Evolutionary conservation across 64 coral and sea anemone species (phyloP).

Genomic region (Stichodactyla helianthus): DNA sequence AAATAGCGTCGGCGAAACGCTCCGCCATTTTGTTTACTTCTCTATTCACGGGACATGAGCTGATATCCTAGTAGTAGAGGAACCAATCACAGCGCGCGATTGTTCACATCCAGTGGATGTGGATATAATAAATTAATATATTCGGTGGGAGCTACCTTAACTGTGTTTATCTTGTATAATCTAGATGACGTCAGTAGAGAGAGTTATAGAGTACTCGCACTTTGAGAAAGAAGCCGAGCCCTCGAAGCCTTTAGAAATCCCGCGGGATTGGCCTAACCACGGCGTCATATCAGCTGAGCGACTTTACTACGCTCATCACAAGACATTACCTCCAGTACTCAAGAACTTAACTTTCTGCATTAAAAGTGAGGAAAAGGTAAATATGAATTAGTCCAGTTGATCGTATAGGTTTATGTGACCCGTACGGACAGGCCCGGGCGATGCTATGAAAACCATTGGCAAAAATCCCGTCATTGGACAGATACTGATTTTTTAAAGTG

Average conservation of each 20-base stretch:
- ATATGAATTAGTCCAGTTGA: slow-evolving; percentile 57
- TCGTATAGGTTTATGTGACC: slow-evolving; percentile 12
- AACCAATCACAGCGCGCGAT: no score
- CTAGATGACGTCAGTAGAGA: slow-evolving; percentile 97
- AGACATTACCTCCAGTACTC: slow-evolving; percentile 56
- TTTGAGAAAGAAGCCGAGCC: slow-evolving; percentile 74
- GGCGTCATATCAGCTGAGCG: slow-evolving; percentile 70
- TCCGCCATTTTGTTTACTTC: no score
- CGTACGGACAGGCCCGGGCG: no score
- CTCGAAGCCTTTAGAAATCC: slow-evolving; percentile 45
- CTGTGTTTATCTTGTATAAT: background rate
- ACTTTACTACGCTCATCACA: slow-evolving; percentile 75
- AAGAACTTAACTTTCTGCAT: slow-evolving; percentile 61
- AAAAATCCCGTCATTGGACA: no score
- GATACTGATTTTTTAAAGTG: no score
- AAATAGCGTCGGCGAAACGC: no score
- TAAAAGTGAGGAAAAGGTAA: slow-evolving; percentile 79
- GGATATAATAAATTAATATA: no score
- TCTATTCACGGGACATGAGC: no score
- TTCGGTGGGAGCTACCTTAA: background rate
- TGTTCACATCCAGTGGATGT: no score
- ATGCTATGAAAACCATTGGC: no score
- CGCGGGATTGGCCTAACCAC: slow-evolving; percentile 63
- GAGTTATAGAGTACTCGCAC: slow-evolving; percentile 80
- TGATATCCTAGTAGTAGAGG: no score